A percentile compares a stretch with the other conserved stretches of the same genome.
Evolutionary conservation across 2,797 vertebrate genomes (phyloP).

Genomic region (Microctenopoma lineatum): DNA sequence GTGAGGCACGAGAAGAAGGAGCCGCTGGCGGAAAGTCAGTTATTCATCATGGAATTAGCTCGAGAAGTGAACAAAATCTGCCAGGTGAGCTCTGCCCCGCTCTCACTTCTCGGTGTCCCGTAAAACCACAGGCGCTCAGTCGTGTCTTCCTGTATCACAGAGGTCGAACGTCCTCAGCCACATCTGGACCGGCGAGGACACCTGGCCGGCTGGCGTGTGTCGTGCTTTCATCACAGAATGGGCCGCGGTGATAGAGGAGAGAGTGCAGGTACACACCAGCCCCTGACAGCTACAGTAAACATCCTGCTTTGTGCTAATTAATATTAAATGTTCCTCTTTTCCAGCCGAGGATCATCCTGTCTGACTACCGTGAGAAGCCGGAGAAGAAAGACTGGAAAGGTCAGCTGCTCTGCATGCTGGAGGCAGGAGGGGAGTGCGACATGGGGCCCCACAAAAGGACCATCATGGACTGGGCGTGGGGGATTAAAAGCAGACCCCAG

Average conservation of each 20-base stretch:
- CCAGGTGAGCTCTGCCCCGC: conserved; percentile 65
- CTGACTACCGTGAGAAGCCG: conserved; percentile 58
- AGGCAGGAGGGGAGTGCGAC: conserved; percentile 77
- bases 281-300: not conserved
- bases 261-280: conserved; percentile 56
- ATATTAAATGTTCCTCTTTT: not conserved
- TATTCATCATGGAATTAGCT: conserved; percentile 85
- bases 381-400: conserved; percentile 80
- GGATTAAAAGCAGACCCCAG: conserved; percentile 76
- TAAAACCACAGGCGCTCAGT: not conserved
- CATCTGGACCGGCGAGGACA: conserved; percentile 83
- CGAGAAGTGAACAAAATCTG: conserved; percentile 83
- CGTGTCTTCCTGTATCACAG: conserved; percentile 35
- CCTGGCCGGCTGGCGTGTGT: conserved; percentile 78
- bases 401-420: conserved; percentile 79
- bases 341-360: conserved; percentile 64
- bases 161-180: conserved; percentile 79
- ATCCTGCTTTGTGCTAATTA: not conserved
- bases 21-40: conserved; percentile 81
- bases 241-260: conserved; percentile 77
- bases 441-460: conserved; percentile 77
- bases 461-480: conserved; percentile 83
- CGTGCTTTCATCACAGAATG: conserved; percentile 82
- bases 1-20: conserved; percentile 79
- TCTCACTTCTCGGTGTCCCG: not conserved